Conservation (phyloP, 2,113 vertebrate species). For the Phalacrocorax brasilianus region DNA sequence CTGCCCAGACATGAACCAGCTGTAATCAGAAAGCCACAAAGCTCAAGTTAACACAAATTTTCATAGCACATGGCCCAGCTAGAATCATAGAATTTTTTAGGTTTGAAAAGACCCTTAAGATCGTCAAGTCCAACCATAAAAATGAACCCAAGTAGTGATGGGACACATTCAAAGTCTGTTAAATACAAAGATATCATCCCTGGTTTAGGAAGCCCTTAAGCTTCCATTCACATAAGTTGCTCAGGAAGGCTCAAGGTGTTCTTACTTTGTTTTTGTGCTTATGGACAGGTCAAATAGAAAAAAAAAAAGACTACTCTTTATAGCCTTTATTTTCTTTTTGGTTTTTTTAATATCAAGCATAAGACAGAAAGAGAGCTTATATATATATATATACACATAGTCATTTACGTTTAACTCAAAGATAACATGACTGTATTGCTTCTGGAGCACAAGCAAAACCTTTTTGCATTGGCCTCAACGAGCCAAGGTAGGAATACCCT, state of each 20-base stretch:
- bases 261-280: neutral
- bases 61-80: no score
- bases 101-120: neutral
- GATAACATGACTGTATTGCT: neutral
- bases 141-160: neutral
- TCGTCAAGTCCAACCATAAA: neutral
- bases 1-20: neutral
- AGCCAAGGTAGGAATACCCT: neutral
- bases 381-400: accelerated
- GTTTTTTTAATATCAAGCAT: accelerated
- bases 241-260: neutral
- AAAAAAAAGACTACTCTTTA: neutral
- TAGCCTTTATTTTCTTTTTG: neutral
- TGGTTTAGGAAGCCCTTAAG: neutral
- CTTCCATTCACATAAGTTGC: neutral
- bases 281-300: neutral
- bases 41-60: neutral
- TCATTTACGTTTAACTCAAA: neutral
- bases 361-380: neutral
- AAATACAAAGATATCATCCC: neutral
- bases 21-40: neutral
- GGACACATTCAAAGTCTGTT: neutral
- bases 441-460: neutral
- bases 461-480: neutral
- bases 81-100: neutral